phyloP scores from a whole-genome alignment of 2,797 vertebrate species.

The Eleutherodactylus coqui region DNA sequence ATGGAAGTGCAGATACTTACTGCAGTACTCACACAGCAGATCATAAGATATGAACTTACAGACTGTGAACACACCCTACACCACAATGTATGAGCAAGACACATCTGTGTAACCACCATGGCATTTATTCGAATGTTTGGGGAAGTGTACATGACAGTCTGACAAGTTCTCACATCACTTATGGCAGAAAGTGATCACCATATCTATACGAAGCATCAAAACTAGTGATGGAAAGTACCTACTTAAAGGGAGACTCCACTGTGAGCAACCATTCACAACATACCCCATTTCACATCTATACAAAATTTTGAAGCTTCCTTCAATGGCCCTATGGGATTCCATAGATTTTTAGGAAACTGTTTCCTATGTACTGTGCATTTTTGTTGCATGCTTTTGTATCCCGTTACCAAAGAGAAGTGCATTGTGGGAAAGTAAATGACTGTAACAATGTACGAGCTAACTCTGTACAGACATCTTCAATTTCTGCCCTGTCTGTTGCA shows the following conservation, averaged over 20 bases:
- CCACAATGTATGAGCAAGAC: background rate
- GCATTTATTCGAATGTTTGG: background rate
- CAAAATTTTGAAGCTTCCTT: background rate
- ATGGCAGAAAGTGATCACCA: background rate
- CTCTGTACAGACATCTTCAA: no score
- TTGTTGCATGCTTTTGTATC: no score
- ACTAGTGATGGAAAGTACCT: background rate
- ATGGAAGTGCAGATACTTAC: background rate
- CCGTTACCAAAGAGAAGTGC: background rate
- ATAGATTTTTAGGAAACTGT: background rate
- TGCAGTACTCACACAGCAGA: background rate
- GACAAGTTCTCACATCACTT: background rate
- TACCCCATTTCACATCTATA: background rate
- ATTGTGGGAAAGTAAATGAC: no score
- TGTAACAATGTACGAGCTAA: no score
- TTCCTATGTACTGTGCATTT: no score
- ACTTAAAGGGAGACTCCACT: background rate
- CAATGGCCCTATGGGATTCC: background rate
- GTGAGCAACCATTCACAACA: background rate
- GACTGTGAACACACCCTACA: background rate
- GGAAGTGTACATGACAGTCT: background rate
- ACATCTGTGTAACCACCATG: background rate
- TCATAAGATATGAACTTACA: background rate
- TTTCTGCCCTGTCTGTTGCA: no score
- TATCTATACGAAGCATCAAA: background rate